Base-by-base conservation (phyloP, 2,797 vertebrate species). In the Halcyon chelicuti region DNA sequence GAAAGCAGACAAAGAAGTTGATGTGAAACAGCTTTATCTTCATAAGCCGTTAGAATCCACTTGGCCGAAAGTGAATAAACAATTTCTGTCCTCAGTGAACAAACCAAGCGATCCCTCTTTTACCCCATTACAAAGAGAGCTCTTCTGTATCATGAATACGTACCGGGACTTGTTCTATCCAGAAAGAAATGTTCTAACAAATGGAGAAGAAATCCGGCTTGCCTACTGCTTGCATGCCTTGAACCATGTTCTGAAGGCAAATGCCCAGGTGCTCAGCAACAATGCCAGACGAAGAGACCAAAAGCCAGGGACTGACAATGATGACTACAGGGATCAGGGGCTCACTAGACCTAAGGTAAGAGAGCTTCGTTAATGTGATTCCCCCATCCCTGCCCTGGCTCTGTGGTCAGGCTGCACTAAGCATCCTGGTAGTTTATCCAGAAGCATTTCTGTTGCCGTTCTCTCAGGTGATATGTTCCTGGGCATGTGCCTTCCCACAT, bases 241-340 rank as follows among this genome's bases (percentile, higher is more conserved):
- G 72, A 99, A 99, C 95, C 99, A 99, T 0, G 97, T 99, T 28
- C 98, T 99, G 90, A 99, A 99, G 97, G 99, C 99, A 78, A 99
- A 99, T 33, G 98, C 98, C 37, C 97, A 97, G 33, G 99, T 99
- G 47, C 98, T 99, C 58, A 96, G 94, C 94, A 99, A 99, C 97
- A 99, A 99, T 10, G 92, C 98, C 35, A 97, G 95, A 72, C 97
- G 98, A 5, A 98, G 98, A 85, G 98, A 98, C 85, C 97, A 86
- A 61, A 98, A 98, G 86, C 80, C 94, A 2, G 98, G 98, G 13
- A 68, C 96, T 1, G 98, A 98, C 22, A 96, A 93, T 1, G 99
- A 99, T 3, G 98, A 99, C 80, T 98, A 98, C 94, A 97, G 99
- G 94, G 99, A 99, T 93, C 99, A 99, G 79, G 99, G 99, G 12